Evolutionary conservation across 2,888 invertebrate genomes (phyloP), one percentile per base, ranked within the genome.

Genomic region (Amblyjoppa fuscipennis): DNA sequence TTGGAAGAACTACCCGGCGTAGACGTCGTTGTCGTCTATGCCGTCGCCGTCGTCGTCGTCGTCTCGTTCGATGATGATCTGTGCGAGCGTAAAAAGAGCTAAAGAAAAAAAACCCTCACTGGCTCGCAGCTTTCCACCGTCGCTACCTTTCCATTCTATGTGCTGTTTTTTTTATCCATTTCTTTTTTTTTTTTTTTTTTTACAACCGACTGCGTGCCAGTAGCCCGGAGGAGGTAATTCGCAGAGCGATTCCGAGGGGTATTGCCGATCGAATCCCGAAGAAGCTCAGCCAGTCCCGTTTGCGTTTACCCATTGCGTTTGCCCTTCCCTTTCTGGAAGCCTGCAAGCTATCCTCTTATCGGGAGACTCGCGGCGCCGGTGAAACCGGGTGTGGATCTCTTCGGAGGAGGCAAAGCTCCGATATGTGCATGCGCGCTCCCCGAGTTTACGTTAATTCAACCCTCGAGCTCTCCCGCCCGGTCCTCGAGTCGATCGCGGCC

Each of bases 1-100:
- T 93, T 92, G 92, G 90, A 91, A 91, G 89, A 91, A 91, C 90
- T 89, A 90, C 89, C 90, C 89, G 87, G 59, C 80, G 83, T 87
- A 84, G 76, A 85, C 85, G 76, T 68, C 53, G 66, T 77, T 53
- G 66, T 77, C 81, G 84, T 84, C 66, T 64, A 66, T 66, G 76
- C 71, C 59, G 84, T 84, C 80, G 84, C 68, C 71, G 81, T 81
- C 38, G 59, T 56, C 53, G 53, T 25, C 59, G 53, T 25, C 59
- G 59, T 84, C 80, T 76, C 80, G 59, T 84, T 84, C 81, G 81
- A 84, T 81, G 88, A 86, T 88, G 88, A 88, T 88, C 85, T 84
- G 88, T 78, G 81, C 71, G 77, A 61, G 78, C 66, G 68, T 41
- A 73, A 83, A 82, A 87, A 84, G 71, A 84, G 64, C 73, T 69